Conservation (phyloP, 2,888 invertebrate genomes). For the Netelia fuscicornis region DNA sequence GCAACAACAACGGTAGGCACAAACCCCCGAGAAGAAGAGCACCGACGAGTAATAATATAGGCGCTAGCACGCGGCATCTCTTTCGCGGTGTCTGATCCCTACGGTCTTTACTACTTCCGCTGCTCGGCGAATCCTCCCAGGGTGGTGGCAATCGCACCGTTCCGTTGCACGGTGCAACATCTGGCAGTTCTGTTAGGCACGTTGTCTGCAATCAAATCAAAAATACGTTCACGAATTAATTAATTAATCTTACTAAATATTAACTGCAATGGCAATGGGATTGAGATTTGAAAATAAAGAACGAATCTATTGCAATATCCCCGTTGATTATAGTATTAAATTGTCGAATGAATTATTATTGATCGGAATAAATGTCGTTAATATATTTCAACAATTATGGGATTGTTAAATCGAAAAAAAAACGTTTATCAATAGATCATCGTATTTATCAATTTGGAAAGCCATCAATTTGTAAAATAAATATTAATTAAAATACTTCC, state of each 20-base stretch:
- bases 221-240: constrained; percentile 14
- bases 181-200: constrained; percentile 85
- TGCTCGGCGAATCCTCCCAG: constrained; percentile 84
- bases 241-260: neutral
- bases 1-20: constrained; percentile 84
- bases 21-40: constrained; percentile 83
- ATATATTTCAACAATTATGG: no score
- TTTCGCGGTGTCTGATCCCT: constrained; percentile 78
- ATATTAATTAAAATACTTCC: no score
- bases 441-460: no score
- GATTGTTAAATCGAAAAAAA: no score
- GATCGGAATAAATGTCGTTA: neutral
- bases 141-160: constrained; percentile 82
- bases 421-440: no score
- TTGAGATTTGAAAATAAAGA: neutral
- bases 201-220: constrained; percentile 82
- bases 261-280: neutral
- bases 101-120: constrained; percentile 83
- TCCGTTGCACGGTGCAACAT: constrained; percentile 84
- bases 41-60: constrained; percentile 80
- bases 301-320: neutral
- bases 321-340: no score
- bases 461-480: no score
- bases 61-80: constrained; percentile 82
- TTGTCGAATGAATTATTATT: neutral